Percentiles rank a stretch among this genome's conserved stretches.
Evolutionary conservation across 2,113 vertebrate species (phyloP).

Genomic region (Oryzias woworae): DNA sequence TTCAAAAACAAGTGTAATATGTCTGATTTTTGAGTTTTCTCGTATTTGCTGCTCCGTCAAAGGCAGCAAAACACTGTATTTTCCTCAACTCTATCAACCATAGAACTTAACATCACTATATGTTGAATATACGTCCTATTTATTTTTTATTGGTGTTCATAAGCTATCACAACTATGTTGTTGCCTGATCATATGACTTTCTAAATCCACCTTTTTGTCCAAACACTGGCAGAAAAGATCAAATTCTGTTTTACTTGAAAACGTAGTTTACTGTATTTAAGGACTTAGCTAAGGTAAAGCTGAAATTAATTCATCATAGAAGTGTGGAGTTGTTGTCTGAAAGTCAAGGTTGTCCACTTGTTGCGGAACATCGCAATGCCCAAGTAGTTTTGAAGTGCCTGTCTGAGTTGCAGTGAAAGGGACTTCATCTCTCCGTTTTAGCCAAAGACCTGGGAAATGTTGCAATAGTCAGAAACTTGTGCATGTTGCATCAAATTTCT

Average conservation of each 20-base stretch:
- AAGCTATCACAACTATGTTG: slow-evolving; percentile 8
- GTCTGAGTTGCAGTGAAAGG: slow-evolving; percentile 31
- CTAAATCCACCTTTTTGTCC: neutral
- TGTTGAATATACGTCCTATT: neutral
- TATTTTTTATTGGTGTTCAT: neutral
- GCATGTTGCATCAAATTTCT: slow-evolving; percentile 51
- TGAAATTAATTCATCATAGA: slow-evolving; percentile 4
- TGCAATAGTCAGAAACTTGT: slow-evolving; percentile 50
- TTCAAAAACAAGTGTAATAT: too few relatives aligned
- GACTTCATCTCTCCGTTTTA: slow-evolving; percentile 36
- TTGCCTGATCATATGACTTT: slow-evolving; percentile 19
- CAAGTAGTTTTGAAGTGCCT: slow-evolving; percentile 68
- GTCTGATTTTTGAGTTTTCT: too few relatives aligned
- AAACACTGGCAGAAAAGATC: too few relatives aligned
- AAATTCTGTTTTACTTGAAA: slow-evolving; percentile 22
- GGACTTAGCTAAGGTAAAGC: slow-evolving; percentile 10
- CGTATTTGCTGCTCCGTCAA: too few relatives aligned
- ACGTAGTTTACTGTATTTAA: slow-evolving; percentile 19
- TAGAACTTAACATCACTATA: slow-evolving; percentile 3
- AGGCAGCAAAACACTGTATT: neutral
- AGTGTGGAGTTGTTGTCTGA: slow-evolving; percentile 12
- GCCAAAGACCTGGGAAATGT: slow-evolving; percentile 62
- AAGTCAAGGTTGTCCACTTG: slow-evolving; percentile 32
- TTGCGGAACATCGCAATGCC: slow-evolving; percentile 34
- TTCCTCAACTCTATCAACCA: neutral